Conservation (phyloP, 2,888 invertebrate genomes). For the Micropterix aruncella region DNA sequence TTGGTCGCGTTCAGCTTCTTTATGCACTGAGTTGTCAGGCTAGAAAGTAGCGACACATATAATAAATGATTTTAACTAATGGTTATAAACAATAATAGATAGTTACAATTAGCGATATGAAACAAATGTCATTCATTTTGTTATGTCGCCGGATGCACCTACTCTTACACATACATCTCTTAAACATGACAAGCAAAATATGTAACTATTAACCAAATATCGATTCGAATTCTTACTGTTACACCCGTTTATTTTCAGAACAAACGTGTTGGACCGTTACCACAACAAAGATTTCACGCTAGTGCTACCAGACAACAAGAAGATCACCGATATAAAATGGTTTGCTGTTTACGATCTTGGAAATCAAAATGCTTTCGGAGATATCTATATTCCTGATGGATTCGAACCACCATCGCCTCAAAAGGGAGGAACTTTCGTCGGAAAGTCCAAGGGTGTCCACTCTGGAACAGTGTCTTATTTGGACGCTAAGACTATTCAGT, state of each 20-base stretch:
- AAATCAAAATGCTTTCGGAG: conserved; percentile 78
- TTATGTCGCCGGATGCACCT: too few species aligned
- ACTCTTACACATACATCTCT: too few species aligned
- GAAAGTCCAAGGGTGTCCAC: conserved; percentile 48
- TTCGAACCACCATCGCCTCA: conserved; percentile 74
- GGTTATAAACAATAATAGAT: too few species aligned
- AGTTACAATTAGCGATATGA: too few species aligned
- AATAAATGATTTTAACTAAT: too few species aligned
- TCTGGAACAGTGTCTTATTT: conserved; percentile 61
- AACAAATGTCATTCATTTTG: too few species aligned
- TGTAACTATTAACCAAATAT: too few species aligned
- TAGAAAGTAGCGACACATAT: too few species aligned
- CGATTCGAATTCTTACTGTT: too few species aligned
- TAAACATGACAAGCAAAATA: too few species aligned
- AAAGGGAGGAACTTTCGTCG: conserved; percentile 35
- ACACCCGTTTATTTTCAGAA: conserved; percentile 37
- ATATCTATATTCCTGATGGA: conserved; percentile 80
- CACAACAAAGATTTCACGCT: conserved; percentile 74
- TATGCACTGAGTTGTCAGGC: too few species aligned
- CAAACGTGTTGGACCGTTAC: conserved; percentile 74
- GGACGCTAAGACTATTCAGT: conserved; percentile 64
- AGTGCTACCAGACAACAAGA: conserved; percentile 71
- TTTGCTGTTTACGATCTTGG: conserved; percentile 77
- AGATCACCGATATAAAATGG: conserved; percentile 80
- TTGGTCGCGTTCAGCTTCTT: too few species aligned